Conservation (phyloP, 2,888 invertebrate species). For the Podabrus alpinus region DNA sequence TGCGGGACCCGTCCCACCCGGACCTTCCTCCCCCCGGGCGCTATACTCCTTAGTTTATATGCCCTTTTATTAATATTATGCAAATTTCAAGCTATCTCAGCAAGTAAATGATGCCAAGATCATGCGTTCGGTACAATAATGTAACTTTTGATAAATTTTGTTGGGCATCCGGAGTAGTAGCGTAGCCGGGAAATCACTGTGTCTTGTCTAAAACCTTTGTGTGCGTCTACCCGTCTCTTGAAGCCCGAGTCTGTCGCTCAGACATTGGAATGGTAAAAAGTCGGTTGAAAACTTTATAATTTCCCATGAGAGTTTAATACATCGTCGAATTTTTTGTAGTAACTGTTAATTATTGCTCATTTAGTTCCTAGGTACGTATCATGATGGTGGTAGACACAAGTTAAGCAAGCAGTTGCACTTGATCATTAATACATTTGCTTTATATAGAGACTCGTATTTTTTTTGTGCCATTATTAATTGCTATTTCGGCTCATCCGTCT, state of each 20-base stretch:
- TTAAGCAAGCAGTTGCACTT: constrained; percentile 50
- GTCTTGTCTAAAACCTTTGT: constrained; percentile 91
- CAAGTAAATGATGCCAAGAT: neutral
- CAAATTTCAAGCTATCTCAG: neutral
- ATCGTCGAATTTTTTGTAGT: constrained; percentile 27
- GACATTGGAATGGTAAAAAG: constrained; percentile 30
- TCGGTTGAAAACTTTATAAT: constrained; percentile 18
- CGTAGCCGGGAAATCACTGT: constrained; percentile 64
- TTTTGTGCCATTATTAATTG: neutral
- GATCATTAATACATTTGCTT: constrained; percentile 28
- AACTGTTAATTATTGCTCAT: constrained; percentile 36
- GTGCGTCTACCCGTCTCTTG: constrained; percentile 74
- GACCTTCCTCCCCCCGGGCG: constrained; percentile 41
- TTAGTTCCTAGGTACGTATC: constrained; percentile 54
- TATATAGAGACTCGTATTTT: constrained; percentile 38
- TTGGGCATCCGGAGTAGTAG: constrained; percentile 50
- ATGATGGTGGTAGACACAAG: constrained; percentile 57
- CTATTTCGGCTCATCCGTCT: constrained; percentile 37
- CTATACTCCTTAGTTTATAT: constrained; percentile 29
- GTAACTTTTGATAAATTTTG: neutral
- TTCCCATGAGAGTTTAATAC: constrained; percentile 19
- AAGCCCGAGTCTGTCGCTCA: constrained; percentile 56
- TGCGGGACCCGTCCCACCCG: constrained; percentile 46
- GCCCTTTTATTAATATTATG: constrained; percentile 11
- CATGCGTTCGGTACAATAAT: neutral